phyloP scores from a whole-genome alignment of 2,888 invertebrate species.

The Ctena decussata region DNA sequence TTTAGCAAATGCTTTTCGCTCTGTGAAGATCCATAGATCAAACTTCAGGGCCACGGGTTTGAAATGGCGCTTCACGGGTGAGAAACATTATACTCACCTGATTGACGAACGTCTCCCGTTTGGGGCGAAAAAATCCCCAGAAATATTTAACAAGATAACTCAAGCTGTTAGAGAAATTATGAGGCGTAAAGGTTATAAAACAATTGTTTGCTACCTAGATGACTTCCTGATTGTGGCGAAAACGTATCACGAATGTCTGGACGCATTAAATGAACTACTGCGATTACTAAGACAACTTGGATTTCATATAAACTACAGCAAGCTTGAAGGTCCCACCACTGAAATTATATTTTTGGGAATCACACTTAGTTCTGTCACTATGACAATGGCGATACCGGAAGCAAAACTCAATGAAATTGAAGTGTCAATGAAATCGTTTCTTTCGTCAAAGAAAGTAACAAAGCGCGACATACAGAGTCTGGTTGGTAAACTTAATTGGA shows the following conservation, averaged over 20 bases:
- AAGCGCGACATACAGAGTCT: constrained; percentile 10
- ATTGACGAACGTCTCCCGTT: constrained; percentile 18
- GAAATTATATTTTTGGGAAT: constrained; percentile 17
- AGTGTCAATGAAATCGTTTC: neutral
- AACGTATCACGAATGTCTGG: constrained; percentile 10
- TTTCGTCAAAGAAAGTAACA: neutral
- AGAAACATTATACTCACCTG: constrained; percentile 11
- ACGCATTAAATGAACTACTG: neutral
- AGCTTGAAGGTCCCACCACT: constrained; percentile 1
- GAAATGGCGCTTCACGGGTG: constrained; percentile 23
- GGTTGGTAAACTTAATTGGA: neutral
- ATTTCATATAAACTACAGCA: constrained; percentile 32
- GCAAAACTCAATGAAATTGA: neutral
- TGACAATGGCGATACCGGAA: constrained; percentile 16
- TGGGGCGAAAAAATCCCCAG: neutral
- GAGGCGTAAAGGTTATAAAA: constrained; percentile 9
- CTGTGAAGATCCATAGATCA: constrained; percentile 25
- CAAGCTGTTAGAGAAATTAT: constrained; percentile 31
- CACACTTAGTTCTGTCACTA: neutral
- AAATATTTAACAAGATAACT: constrained; percentile 15
- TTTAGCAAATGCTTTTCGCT: constrained; percentile 15
- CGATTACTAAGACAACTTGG: constrained; percentile 6
- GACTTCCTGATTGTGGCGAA: constrained; percentile 35
- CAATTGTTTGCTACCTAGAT: constrained; percentile 20
- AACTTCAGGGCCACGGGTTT: constrained; percentile 27